Evolutionary conservation across 2,888 invertebrate genomes (phyloP).

Genomic region (Penaeus monodon): DNA sequence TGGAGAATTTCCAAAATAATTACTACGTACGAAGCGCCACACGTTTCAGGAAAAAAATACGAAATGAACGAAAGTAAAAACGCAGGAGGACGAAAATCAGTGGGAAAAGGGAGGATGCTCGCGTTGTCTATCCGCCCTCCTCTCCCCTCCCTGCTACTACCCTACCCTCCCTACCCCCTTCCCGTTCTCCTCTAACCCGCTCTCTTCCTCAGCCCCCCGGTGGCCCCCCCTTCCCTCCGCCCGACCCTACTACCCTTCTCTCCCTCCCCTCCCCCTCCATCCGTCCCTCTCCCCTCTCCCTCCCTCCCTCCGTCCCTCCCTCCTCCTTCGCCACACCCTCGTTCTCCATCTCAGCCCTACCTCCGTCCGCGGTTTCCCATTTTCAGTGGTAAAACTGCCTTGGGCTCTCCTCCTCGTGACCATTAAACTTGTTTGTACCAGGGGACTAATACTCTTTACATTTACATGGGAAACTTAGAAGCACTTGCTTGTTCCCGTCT

Average conservation of each 20-base stretch:
- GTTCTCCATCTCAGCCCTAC: constrained; percentile 14
- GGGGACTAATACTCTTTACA: constrained; percentile 53
- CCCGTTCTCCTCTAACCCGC: not conserved
- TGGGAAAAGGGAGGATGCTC: too few species aligned
- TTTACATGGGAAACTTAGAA: constrained; percentile 45
- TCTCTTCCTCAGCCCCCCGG: not conserved
- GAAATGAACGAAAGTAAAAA: too few species aligned
- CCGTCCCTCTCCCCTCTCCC: constrained; percentile 9
- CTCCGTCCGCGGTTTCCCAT: constrained; percentile 23
- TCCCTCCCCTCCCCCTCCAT: not conserved
- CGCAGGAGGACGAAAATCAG: too few species aligned
- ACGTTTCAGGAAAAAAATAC: too few species aligned
- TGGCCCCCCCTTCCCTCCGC: not conserved
- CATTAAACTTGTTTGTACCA: constrained; percentile 56
- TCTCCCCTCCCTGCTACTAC: not conserved
- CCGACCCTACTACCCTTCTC: constrained; percentile 7
- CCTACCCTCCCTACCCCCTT: not conserved
- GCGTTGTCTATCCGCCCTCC: too few species aligned
- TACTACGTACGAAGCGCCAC: too few species aligned
- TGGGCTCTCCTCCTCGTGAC: constrained; percentile 19
- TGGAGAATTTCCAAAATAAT: too few species aligned
- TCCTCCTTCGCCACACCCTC: constrained; percentile 2
- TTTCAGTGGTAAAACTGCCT: constrained; percentile 35
- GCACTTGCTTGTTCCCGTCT: constrained; percentile 33
- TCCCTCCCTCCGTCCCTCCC: constrained; percentile 1